These are phyloP conservation scores for Stichodactyla helianthus DNA, from an alignment of 64 coral and sea anemone species.

Conservation along the genomic window DNA sequence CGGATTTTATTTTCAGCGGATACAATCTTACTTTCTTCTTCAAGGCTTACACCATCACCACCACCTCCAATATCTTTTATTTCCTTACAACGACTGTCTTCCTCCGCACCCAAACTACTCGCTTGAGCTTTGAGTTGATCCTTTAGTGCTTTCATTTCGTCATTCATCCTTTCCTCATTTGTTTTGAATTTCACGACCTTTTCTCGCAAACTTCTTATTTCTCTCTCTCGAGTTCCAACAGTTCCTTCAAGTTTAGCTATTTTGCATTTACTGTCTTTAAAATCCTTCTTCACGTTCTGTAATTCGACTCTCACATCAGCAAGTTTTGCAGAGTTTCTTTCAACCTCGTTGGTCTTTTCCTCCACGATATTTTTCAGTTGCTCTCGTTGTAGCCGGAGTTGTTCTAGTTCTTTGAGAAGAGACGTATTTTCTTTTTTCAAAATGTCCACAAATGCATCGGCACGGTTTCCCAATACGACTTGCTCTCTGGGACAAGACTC, in stretches of 20 bases:
- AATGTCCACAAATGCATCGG: slow-evolving; percentile 42
- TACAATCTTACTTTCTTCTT: background rate
- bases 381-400: slow-evolving; percentile 37
- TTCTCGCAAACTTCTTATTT: background rate
- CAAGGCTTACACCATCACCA: background rate
- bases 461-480: background rate
- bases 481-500: background rate
- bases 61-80: background rate
- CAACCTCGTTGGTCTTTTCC: slow-evolving; percentile 65
- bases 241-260: background rate
- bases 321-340: slow-evolving; percentile 17
- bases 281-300: background rate
- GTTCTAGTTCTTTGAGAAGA: slow-evolving; percentile 44
- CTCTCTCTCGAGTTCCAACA: slow-evolving; percentile 14
- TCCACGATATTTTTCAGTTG: slow-evolving; percentile 32
- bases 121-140: background rate
- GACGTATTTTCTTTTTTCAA: slow-evolving; percentile 59
- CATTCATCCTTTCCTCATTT: background rate
- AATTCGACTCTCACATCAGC: background rate
- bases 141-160: background rate
- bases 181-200: slow-evolving; percentile 2
- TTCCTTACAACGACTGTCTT: background rate
- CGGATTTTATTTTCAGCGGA: slow-evolving; percentile 4
- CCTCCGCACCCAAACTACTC: too few species aligned
- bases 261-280: slow-evolving; percentile 33